phyloP scores from a whole-genome alignment of 2,888 invertebrate species.

The Dryocosmus kuriphilus region DNA sequence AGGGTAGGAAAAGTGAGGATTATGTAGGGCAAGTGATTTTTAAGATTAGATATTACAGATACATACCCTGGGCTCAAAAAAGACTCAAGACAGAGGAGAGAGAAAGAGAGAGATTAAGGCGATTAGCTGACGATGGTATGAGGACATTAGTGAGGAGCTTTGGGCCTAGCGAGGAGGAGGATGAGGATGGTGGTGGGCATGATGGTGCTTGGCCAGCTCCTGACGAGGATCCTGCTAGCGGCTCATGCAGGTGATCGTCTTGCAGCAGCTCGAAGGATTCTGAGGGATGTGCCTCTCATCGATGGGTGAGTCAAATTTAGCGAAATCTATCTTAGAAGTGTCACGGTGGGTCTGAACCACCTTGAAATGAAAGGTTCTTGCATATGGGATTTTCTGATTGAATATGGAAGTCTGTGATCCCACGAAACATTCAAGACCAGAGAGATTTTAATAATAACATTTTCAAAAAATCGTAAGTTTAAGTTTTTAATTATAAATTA shows the following conservation, averaged over 20 bases:
- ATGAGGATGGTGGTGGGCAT: conserved; percentile 77
- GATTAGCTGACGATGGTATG: conserved; percentile 72
- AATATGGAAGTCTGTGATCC: too few relatives aligned
- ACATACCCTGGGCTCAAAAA: conserved; percentile 9
- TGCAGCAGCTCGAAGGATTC: conserved; percentile 73
- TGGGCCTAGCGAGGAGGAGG: conserved; percentile 75
- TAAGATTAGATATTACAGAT: conserved; percentile 7
- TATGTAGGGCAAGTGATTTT: conserved; percentile 21
- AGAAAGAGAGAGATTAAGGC: conserved; percentile 56
- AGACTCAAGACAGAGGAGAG: conserved; percentile 56
- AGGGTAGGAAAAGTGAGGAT: not conserved
- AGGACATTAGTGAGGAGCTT: conserved; percentile 73
- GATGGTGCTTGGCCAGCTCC: conserved; percentile 76
- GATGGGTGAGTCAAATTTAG: conserved; percentile 69
- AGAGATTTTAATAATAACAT: too few relatives aligned
- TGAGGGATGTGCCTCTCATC: conserved; percentile 73
- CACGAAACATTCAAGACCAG: too few relatives aligned
- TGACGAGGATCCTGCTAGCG: conserved; percentile 74
- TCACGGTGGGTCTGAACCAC: too few relatives aligned
- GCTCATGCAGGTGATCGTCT: conserved; percentile 75
- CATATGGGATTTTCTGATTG: too few relatives aligned
- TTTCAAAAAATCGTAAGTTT: too few relatives aligned
- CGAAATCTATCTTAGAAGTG: not conserved
- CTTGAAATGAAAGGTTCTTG: too few relatives aligned
- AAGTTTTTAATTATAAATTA: too few relatives aligned